Evolutionary conservation across 1,140 invertebrate genomes (phyloP).

Genomic region (Drosophila mayri): DNA sequence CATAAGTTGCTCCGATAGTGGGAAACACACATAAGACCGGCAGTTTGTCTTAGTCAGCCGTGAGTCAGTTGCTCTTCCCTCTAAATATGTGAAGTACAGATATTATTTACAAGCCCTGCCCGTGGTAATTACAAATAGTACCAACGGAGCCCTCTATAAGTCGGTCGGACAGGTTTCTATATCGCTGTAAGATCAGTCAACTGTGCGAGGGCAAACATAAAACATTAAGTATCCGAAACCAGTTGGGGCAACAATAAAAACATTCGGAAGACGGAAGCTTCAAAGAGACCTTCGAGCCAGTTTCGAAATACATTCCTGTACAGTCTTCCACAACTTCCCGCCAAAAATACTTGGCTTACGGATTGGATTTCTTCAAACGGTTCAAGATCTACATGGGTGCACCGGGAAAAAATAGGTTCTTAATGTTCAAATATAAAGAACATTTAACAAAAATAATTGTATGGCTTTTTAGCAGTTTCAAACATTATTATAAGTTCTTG

Average conservation of each 20-base stretch:
- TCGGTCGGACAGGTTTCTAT: slow-evolving; percentile 16
- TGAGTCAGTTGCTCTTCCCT: slow-evolving; percentile 33
- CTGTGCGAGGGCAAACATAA: slow-evolving; percentile 42
- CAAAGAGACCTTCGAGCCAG: slow-evolving; percentile 44
- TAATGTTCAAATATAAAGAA: too few species aligned
- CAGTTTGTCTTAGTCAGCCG: slow-evolving; percentile 33
- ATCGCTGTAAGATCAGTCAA: slow-evolving; percentile 45
- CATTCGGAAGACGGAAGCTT: slow-evolving; percentile 38
- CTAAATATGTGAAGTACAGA: slow-evolving; percentile 29
- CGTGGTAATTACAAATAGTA: slow-evolving; percentile 24
- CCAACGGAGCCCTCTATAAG: slow-evolving; percentile 1
- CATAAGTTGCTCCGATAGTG: slow-evolving; percentile 13
- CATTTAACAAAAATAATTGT: too few species aligned
- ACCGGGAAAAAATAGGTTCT: background rate
- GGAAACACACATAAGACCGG: slow-evolving; percentile 23
- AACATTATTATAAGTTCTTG: too few species aligned
- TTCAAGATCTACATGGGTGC: background rate
- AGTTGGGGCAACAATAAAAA: slow-evolving; percentile 26
- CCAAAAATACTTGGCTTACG: slow-evolving; percentile 28
- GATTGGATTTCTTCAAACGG: slow-evolving; percentile 11
- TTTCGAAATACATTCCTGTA: slow-evolving; percentile 33
- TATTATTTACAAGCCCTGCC: slow-evolving; percentile 22
- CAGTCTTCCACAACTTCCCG: background rate
- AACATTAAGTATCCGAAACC: slow-evolving; percentile 35
- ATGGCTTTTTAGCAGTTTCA: too few species aligned